A percentile compares a stretch with the other conserved stretches of the same genome.
Evolutionary conservation across 2,888 invertebrate species (phyloP).

Genomic region (Hypomecis punctinalis): DNA sequence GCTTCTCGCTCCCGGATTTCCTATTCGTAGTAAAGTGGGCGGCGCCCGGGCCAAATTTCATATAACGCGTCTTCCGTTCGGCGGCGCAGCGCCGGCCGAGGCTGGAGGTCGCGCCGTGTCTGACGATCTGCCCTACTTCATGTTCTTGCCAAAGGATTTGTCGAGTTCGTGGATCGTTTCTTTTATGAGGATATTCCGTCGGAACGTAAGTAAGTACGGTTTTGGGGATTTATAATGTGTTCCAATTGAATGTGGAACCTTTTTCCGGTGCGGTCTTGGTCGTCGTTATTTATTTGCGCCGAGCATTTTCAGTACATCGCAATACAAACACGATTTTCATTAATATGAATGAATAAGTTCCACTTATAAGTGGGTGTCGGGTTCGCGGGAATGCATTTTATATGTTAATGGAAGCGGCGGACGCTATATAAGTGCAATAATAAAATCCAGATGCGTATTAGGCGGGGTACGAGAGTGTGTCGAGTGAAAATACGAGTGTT

Average conservation of each 20-base stretch:
- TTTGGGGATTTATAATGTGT: slow-evolving; percentile 78
- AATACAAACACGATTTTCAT: slow-evolving; percentile 36
- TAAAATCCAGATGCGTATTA: slow-evolving; percentile 71
- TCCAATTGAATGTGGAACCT: slow-evolving; percentile 65
- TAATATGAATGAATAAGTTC: slow-evolving; percentile 40
- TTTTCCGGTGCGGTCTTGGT: slow-evolving; percentile 52
- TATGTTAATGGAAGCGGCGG: slow-evolving; percentile 38
- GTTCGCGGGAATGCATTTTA: slow-evolving; percentile 40
- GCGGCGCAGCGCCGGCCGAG: slow-evolving; percentile 69
- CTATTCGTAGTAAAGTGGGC: slow-evolving; percentile 84
- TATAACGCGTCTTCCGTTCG: slow-evolving; percentile 80
- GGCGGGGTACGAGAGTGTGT: slow-evolving; percentile 59
- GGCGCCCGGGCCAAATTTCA: slow-evolving; percentile 81
- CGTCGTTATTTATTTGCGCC: slow-evolving; percentile 48
- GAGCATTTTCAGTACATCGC: slow-evolving; percentile 41
- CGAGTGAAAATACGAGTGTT: slow-evolving; percentile 60
- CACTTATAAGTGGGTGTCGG: slow-evolving; percentile 34
- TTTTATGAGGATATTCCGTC: slow-evolving; percentile 77
- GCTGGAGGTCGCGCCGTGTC: slow-evolving; percentile 79
- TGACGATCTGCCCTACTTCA: slow-evolving; percentile 82
- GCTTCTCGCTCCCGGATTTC: slow-evolving; percentile 84
- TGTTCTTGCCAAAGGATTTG: slow-evolving; percentile 83
- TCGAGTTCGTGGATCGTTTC: slow-evolving; percentile 80
- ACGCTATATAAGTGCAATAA: slow-evolving; percentile 52
- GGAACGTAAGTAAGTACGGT: slow-evolving; percentile 77